Evolutionary conservation across 2,888 invertebrate species (phyloP).

Genomic region (Coecobrya sp.): DNA sequence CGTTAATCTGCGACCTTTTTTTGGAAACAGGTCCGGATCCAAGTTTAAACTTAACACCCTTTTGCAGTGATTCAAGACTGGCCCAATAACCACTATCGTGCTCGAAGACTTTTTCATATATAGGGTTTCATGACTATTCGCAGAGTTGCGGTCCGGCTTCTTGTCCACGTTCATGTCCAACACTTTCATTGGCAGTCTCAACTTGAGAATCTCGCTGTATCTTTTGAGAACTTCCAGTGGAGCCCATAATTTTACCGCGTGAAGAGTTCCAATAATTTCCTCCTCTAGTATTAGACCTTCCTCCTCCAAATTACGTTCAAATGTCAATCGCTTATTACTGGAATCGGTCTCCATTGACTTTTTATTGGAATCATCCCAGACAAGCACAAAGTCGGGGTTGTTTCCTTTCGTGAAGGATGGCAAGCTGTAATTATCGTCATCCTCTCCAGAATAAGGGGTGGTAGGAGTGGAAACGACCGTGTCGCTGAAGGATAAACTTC

Average conservation of each 20-base stretch:
- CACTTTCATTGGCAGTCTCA: conserved; percentile 97
- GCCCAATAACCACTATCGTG: background rate
- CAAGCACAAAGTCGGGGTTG: conserved; percentile 84
- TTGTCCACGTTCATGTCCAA: too few relatives aligned
- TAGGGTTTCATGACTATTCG: background rate
- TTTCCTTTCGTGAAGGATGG: background rate
- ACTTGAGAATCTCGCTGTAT: conserved; percentile 96
- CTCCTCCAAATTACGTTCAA: conserved; percentile 86
- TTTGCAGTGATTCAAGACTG: background rate
- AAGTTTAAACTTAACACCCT: background rate
- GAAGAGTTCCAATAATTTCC: conserved; percentile 86
- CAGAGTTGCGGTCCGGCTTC: too few relatives aligned
- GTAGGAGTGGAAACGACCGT: too few relatives aligned
- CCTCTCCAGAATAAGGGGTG: too few relatives aligned
- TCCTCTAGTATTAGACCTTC: conserved; percentile 87
- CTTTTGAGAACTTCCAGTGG: conserved; percentile 94
- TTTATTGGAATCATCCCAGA: conserved; percentile 81
- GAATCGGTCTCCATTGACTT: conserved; percentile 19
- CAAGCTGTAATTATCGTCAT: too few relatives aligned
- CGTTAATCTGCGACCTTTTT: conserved; percentile 93
- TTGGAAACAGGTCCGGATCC: conserved; percentile 90
- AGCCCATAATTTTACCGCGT: conserved; percentile 94
- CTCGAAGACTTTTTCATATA: background rate
- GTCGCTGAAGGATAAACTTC: too few relatives aligned
- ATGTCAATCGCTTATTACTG: conserved; percentile 79